Conservation (phyloP, 2,888 invertebrate species). For the Drosophila helvetica region DNA sequence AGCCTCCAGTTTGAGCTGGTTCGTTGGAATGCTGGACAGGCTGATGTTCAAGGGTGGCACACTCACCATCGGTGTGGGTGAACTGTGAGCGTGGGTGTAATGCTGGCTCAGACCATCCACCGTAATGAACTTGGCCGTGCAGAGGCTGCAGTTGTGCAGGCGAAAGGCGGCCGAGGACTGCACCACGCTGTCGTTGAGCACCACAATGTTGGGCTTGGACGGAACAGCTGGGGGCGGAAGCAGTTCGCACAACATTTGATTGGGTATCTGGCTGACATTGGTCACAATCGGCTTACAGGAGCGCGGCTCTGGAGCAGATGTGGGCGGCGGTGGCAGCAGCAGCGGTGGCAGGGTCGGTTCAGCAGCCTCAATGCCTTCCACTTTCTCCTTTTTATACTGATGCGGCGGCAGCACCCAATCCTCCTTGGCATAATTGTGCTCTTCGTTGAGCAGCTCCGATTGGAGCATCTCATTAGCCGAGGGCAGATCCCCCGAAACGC, state of each 20-base stretch:
- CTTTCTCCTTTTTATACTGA: conserved; percentile 81
- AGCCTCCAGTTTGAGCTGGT: conserved; percentile 56
- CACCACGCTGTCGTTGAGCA: conserved; percentile 83
- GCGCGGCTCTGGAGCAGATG: conserved; percentile 48
- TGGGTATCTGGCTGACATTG: conserved; percentile 79
- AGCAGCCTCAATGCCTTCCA: conserved; percentile 54
- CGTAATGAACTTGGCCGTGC: conserved; percentile 81
- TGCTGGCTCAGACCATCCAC: conserved; percentile 79
- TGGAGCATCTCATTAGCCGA: conserved; percentile 72
- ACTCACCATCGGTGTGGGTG: conserved; percentile 73
- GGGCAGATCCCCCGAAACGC: conserved; percentile 30
- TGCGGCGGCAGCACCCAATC: conserved; percentile 74
- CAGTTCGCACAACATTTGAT: conserved; percentile 61
- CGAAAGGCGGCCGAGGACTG: conserved; percentile 81
- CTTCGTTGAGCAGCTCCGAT: conserved; percentile 77
- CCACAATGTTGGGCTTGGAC: conserved; percentile 82
- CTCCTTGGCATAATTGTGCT: conserved; percentile 83
- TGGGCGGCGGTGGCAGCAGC: not conserved
- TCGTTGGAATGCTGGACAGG: conserved; percentile 14
- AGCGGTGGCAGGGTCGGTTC: not conserved
- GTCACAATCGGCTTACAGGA: conserved; percentile 79
- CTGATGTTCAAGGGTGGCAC: conserved; percentile 63
- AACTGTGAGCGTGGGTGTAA: conserved; percentile 50
- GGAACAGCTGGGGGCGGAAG: conserved; percentile 37
- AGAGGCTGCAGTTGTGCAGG: conserved; percentile 78